These are phyloP conservation scores for Masnerella sp. DNA, from an alignment of 2,888 invertebrate species.

Conservation along the genomic window DNA sequence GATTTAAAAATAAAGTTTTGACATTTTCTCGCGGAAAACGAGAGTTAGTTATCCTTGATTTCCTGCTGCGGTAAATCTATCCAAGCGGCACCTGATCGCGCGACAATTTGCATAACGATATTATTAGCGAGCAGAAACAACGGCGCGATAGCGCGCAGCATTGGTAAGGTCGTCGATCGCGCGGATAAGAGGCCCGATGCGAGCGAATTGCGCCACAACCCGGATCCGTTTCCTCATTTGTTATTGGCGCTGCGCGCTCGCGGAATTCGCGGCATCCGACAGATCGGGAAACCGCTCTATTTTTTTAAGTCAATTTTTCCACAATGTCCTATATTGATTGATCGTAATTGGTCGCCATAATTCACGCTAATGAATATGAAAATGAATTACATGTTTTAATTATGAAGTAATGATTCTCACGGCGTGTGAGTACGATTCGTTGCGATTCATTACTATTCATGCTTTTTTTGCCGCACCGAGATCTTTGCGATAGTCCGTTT, in stretches of 20 bases:
- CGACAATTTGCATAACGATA: conserved; percentile 70
- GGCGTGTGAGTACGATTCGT: conserved; percentile 28
- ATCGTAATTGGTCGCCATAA: conserved; percentile 20
- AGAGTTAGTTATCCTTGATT: conserved; percentile 35
- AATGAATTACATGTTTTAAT: conserved; percentile 27
- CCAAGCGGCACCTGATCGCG: conserved; percentile 51
- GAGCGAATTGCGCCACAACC: conserved; percentile 64
- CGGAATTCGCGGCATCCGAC: conserved; percentile 7
- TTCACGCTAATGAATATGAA: conserved; percentile 39
- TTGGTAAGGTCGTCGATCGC: conserved; percentile 62
- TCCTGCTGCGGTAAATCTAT: conserved; percentile 41
- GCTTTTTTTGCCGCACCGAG: conserved; percentile 13
- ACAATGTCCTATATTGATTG: conserved; percentile 23
- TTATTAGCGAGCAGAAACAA: conserved; percentile 71
- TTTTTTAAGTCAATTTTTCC: neutral
- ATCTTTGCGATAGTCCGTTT: conserved; percentile 9
- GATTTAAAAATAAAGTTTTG: too few relatives aligned
- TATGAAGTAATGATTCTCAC: conserved; percentile 35
- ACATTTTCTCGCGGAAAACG: conserved; percentile 14
- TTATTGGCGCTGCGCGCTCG: conserved; percentile 63
- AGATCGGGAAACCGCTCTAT: neutral
- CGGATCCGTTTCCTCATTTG: conserved; percentile 68
- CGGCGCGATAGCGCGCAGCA: conserved; percentile 65
- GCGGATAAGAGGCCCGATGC: conserved; percentile 57
- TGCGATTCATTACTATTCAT: conserved; percentile 44